phyloP scores from a whole-genome alignment of 2,113 vertebrate species.

The Cynoglossus semilaevis region DNA sequence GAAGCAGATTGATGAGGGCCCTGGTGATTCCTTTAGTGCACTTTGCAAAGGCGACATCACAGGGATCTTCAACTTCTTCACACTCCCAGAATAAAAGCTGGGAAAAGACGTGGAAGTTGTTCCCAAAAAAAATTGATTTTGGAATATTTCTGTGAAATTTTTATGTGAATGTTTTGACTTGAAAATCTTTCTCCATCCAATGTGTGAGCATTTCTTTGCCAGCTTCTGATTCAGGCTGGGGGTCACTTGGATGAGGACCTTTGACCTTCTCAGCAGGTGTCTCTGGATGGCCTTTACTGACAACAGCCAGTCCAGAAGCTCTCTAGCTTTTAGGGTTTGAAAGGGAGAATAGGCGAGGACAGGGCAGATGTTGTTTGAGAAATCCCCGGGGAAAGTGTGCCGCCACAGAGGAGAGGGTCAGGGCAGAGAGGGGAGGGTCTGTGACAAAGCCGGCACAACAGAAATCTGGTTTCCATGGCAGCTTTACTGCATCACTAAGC shows the following conservation, averaged over 20 bases:
- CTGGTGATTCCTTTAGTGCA: constrained; percentile 70
- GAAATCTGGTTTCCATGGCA: constrained; percentile 56
- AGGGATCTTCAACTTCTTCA: constrained; percentile 42
- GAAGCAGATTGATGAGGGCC: constrained; percentile 71
- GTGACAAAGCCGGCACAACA: constrained; percentile 53
- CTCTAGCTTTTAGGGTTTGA: constrained; percentile 36
- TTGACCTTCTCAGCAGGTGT: constrained; percentile 76
- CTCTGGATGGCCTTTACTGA: constrained; percentile 55
- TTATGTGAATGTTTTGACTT: no score
- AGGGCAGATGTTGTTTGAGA: constrained; percentile 74
- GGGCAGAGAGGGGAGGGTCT: constrained; percentile 56
- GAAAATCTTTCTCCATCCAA: background rate
- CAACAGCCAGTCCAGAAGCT: constrained; percentile 41
- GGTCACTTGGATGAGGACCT: constrained; percentile 51
- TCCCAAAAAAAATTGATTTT: background rate
- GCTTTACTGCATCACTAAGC: constrained; percentile 52
- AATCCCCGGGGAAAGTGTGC: constrained; percentile 77
- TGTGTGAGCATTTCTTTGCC: constrained; percentile 11
- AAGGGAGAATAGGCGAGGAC: constrained; percentile 12
- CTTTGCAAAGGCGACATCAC: constrained; percentile 24
- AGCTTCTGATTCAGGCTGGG: constrained; percentile 29
- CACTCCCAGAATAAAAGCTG: background rate
- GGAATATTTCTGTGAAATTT: no score
- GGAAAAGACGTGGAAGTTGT: constrained; percentile 10
- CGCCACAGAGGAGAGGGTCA: constrained; percentile 51